Base-by-base conservation (phyloP, 2,113 vertebrate species). In the Chrysemys picta region DNA sequence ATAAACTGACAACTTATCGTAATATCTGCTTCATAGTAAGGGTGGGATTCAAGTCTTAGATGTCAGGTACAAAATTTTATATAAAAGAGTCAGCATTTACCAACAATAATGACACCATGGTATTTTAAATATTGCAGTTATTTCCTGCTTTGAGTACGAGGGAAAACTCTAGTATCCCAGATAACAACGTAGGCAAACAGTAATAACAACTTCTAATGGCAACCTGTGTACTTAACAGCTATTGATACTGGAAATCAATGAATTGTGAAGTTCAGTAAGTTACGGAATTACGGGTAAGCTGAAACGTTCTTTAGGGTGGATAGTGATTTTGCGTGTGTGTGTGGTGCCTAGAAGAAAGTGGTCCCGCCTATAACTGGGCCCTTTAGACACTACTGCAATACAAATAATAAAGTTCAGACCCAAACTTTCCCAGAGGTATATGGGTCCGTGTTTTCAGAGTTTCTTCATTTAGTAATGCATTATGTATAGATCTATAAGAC, bases 401-500 rank as follows among this genome's bases (percentile, higher is more conserved):
- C 62, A n/a, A 35, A 19, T 17, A 17, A 69, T 69, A 69, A 21
- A 72, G 17, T n/a, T 72, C 65, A 72, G 17, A 69, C 17, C 17
- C 65, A 38, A 72, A 38, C n/a, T n/a, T 38, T 72, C 65, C 35
- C 65, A 72, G 65, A 38, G 35, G 17, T 38, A 10, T 72, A 10
- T 21, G 8, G 65, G n/a, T 42, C 54, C 1, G 1, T 45, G 17
- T 25, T 57, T 84, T 45, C 57, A 88, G 38, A 59, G 31, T 17
- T 94, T n/a, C 52, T 2, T 75, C n/a, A 42, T 75, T 90, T 90
- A 69, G 12, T 10, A 0, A 0, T 12, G 2, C 84, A 35, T n/a
- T 88, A 8, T 27, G 1, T 75, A 10, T 54, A 38, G 5, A 0
- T 6, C 13, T 52, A n/a, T 49, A 13, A 35, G 2, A 10, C 4